These are phyloP conservation scores for Ochropleura plecta DNA, from an alignment of 2,888 invertebrate species.

Conservation along the genomic window DNA sequence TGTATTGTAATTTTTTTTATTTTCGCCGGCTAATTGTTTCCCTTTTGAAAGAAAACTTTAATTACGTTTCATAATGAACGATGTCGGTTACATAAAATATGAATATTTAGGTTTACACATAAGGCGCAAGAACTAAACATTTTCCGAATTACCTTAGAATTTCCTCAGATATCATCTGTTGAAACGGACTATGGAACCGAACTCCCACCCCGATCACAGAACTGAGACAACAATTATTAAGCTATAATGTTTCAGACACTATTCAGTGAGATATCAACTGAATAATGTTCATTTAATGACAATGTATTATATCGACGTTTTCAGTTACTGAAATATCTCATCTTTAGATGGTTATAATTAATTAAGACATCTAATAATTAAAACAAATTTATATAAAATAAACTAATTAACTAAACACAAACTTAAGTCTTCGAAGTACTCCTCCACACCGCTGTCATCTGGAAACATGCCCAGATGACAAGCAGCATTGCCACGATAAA, in stretches of 20 bases:
- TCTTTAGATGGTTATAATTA: slow-evolving; percentile 19
- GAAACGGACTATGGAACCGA: background rate
- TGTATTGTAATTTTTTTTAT: background rate
- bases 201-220: background rate
- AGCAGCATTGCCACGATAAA: too few species aligned
- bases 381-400: too few species aligned
- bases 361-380: background rate
- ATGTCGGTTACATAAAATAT: background rate
- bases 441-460: too few species aligned
- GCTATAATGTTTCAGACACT: slow-evolving; percentile 3
- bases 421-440: too few species aligned
- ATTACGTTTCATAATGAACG: background rate
- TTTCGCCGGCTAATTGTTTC: background rate
- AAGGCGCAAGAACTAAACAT: background rate
- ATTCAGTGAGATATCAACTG: background rate
- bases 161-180: background rate
- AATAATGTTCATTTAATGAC: slow-evolving; percentile 3
- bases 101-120: background rate
- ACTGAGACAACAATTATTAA: background rate
- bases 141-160: background rate
- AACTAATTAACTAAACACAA: too few species aligned
- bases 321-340: slow-evolving; percentile 12
- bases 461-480: too few species aligned
- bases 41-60: background rate
- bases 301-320: background rate